phyloP scores from a whole-genome alignment of 2,113 vertebrate genomes.

The Heptranchias perlo region DNA sequence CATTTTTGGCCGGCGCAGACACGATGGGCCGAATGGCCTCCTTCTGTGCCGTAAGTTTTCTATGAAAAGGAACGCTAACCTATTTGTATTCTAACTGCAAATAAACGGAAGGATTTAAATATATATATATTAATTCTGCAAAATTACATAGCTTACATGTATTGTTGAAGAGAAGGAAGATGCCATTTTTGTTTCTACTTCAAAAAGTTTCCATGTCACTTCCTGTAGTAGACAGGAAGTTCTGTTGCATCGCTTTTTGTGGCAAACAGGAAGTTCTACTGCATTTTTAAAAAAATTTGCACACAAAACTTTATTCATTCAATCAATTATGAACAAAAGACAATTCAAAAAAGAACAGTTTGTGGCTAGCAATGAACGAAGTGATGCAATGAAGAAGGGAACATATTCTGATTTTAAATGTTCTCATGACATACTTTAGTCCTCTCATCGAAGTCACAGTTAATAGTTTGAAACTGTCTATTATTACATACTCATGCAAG shows the following conservation, averaged over 20 bases:
- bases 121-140: not conserved
- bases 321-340: not conserved
- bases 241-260: not conserved
- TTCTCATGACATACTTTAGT: not conserved
- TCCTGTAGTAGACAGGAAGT: not conserved
- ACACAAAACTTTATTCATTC: not conserved
- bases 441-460: not conserved
- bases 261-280: not conserved
- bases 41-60: too few species aligned
- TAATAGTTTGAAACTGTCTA: not conserved
- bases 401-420: not conserved
- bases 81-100: not conserved
- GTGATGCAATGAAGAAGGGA: not conserved
- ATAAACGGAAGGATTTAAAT: not conserved
- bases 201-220: not conserved
- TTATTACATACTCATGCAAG: not conserved
- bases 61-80: not conserved
- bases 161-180: not conserved
- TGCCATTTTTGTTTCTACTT: not conserved
- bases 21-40: too few species aligned
- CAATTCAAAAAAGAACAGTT: not conserved
- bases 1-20: too few species aligned
- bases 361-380: not conserved
- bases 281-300: not conserved
- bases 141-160: not conserved